These are phyloP conservation scores for Scaptomyza parva DNA, from an alignment of 2,888 invertebrate genomes.

Conservation along the genomic window DNA sequence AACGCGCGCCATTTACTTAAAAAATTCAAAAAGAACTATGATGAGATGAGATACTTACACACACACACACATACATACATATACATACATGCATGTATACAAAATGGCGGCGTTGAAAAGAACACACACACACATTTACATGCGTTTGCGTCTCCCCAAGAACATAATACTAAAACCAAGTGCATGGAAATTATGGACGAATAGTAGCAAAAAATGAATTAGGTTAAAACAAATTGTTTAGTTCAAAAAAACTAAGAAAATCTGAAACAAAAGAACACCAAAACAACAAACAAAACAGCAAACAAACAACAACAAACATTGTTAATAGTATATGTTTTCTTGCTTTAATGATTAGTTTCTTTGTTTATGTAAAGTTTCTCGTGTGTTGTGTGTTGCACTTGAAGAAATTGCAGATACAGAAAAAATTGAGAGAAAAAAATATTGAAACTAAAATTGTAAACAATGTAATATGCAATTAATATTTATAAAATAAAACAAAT, in stretches of 20 bases:
- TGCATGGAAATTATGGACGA: slow-evolving; percentile 54
- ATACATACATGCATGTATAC: slow-evolving; percentile 35
- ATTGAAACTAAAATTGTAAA: slow-evolving; percentile 46
- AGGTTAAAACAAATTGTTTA: slow-evolving; percentile 54
- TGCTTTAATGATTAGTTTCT: slow-evolving; percentile 15
- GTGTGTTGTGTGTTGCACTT: slow-evolving; percentile 58
- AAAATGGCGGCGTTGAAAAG: slow-evolving; percentile 73
- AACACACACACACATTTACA: slow-evolving; percentile 47
- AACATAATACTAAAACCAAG: slow-evolving; percentile 23
- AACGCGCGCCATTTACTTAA: slow-evolving; percentile 70
- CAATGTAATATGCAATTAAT: slow-evolving; percentile 61
- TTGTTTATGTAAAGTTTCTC: slow-evolving; percentile 56
- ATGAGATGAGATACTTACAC: not conserved
- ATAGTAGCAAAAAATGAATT: slow-evolving; percentile 57
- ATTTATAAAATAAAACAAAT: slow-evolving; percentile 36
- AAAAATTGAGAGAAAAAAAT: slow-evolving; percentile 30
- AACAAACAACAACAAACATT: slow-evolving; percentile 41
- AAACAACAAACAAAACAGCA: slow-evolving; percentile 54
- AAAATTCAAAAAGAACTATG: slow-evolving; percentile 18
- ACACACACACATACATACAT: slow-evolving; percentile 22
- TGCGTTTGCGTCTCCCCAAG: slow-evolving; percentile 64
- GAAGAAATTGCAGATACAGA: slow-evolving; percentile 45
- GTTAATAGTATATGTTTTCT: slow-evolving; percentile 41
- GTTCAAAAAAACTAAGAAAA: slow-evolving; percentile 34
- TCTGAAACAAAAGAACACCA: slow-evolving; percentile 17